Base-by-base conservation (phyloP, 2,113 vertebrate genomes). In the Isichthys henryi region DNA sequence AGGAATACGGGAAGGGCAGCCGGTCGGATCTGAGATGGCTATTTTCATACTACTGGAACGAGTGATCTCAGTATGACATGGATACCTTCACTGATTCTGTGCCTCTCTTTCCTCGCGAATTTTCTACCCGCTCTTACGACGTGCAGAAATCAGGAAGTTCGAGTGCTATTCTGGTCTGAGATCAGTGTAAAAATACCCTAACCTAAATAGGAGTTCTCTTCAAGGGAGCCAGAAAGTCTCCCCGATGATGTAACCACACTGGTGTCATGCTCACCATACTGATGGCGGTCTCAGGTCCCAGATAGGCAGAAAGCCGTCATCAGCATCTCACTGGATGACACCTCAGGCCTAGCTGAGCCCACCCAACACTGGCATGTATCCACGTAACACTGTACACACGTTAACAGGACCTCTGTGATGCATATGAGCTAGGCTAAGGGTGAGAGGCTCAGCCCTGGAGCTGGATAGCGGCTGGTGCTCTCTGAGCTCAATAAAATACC, bases 171-270 rank as follows among this genome's bases (percentile, higher is more conserved):
- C 45, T 23, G 82, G 82, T 84, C 43, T 48, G 23, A 84, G 45
- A n/a, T 84, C 19, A 4, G 43, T n/a, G 19, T 48, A 84, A 48
- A 84, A 84, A 84, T 84, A 84, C 17, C 21, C 43, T 48, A 84
- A 84, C 74, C 74, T 80, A 80, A 43, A 80, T 80, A 84, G 80
- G 80, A 84, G 19, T 23, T 7, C 82, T 84, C 43, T n/a, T 84
- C 21, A 46, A 84, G 82, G 45, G 82, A 48, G 23, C 19, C 82
- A 9, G 23, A n/a, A 84, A 23, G 19, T 23, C 43, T 23, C 45
- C 8, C 82, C 21, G 82, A 84, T 84, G 82, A 46, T 10, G 82
- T 84, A 48, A 48, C 10, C 5, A 48, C 1, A 3, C 21, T 48
- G 80, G 17, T n/a, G 80, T 48, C 21, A 21, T n/a, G 80, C 45